Base-by-base conservation (phyloP, 2,113 vertebrate genomes). In the Phylloscopus trochiloides region DNA sequence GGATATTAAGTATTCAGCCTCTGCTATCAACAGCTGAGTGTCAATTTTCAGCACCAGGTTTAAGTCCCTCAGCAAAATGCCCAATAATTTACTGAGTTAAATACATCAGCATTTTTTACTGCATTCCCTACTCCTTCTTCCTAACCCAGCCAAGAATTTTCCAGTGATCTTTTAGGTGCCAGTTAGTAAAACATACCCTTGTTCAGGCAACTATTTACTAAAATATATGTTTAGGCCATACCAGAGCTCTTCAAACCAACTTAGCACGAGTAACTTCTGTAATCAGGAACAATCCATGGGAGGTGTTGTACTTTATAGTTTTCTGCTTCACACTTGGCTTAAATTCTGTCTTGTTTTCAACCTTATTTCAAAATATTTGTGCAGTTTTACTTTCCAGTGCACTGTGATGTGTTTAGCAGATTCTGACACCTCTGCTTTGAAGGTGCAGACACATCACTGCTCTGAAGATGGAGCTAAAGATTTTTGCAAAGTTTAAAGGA, bases 391-490 rank as follows among this genome's bases (percentile, higher is more conserved):
- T 51, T 73, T 80, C 40, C 48, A 50, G 11, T 18, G 9, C 7
- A 4, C 16, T 68, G 54, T 7, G 12, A 31, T 48, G n/a, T 7
- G 17, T 61, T 85, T 81, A 52, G 22, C 13, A 50, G 59, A 68
- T 74, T 74, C 18, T 1, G 2, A 20, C 1, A n/a, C 73, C 17
- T 86, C 51, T 83, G 22, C 34, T 94, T 91, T 90, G 45, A 88
- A 95, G 70, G 40, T 95, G 97, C 93, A 83, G 48, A 51, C 36
- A 74, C 22, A 8, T 67, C 73, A 84, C 26, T 93, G 91, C 94
- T 97, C 98, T 97, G 96, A 97, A 98, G 97, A 97, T 97, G 98
- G 98, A 97, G 97, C 97, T 96, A 97, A 97, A 98, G 97, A 87
- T 91, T 93, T 96, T 97, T 96, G 95, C 47, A 94, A 94, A 96